A percentile compares a stretch with the other conserved stretches of the same genome.
These are phyloP conservation scores for Peromyscus nudipes DNA, from an alignment of 2,797 vertebrate species.

Conservation along the genomic window DNA sequence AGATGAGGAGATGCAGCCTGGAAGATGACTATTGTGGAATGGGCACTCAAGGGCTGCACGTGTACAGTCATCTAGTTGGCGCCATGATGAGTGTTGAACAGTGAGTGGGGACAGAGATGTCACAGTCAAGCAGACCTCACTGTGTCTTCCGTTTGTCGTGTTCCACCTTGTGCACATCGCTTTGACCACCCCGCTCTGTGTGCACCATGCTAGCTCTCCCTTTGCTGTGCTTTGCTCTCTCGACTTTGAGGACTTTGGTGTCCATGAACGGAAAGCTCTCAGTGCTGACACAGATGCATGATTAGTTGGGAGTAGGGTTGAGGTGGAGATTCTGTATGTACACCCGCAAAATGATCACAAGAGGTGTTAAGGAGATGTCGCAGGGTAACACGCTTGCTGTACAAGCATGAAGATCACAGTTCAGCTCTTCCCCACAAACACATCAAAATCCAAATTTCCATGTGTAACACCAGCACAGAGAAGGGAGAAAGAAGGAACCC, in stretches of 20 bases:
- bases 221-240: not conserved
- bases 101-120: no score
- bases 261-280: not conserved
- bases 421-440: not conserved
- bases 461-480: not conserved
- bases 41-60: not conserved
- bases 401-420: not conserved
- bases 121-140: not conserved
- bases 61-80: not conserved
- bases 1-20: not conserved
- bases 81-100: not conserved
- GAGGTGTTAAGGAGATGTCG: no score
- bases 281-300: not conserved
- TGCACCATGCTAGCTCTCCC: not conserved
- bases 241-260: not conserved
- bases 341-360: not conserved
- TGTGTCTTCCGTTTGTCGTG: not conserved
- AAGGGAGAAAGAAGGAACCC: not conserved
- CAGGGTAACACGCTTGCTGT: not conserved
- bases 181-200: not conserved
- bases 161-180: not conserved
- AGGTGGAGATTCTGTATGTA: not conserved
- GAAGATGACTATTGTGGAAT: not conserved
- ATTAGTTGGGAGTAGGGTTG: not conserved
- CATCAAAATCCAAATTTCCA: not conserved